These are phyloP conservation scores for Moxostoma hubbsi DNA, from an alignment of 2,797 vertebrate genomes.

Conservation along the genomic window DNA sequence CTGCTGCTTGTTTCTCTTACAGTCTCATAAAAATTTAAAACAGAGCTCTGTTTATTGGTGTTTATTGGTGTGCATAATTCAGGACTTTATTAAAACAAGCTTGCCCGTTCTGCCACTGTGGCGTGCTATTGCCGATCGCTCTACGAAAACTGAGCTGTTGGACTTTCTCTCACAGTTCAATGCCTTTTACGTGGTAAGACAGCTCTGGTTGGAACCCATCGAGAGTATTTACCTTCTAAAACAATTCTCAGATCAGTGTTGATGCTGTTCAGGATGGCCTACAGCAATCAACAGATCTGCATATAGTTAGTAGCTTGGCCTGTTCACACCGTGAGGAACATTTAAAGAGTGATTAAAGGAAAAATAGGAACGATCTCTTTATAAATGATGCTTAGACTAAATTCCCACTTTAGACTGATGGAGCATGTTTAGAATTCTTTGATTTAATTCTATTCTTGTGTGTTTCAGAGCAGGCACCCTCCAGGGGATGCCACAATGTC, in stretches of 20 bases:
- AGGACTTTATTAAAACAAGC: slow-evolving; percentile 70
- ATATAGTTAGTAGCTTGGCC: slow-evolving; percentile 4
- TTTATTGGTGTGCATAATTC: slow-evolving; percentile 70
- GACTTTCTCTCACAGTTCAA: background rate
- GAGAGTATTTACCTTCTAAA: slow-evolving; percentile 27
- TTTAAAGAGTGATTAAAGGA: slow-evolving; percentile 35
- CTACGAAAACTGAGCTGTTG: slow-evolving; percentile 28
- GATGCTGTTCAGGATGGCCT: slow-evolving; percentile 8
- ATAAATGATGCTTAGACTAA: slow-evolving; percentile 31
- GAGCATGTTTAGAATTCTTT: slow-evolving; percentile 27
- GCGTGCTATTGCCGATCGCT: slow-evolving; percentile 12
- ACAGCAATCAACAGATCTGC: slow-evolving; percentile 29
- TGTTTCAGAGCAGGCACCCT: slow-evolving; percentile 8
- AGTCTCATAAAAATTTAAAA: slow-evolving; percentile 69
- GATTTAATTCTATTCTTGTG: slow-evolving; percentile 23
- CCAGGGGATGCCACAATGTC: background rate
- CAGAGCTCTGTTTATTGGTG: slow-evolving; percentile 64
- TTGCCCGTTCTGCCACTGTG: slow-evolving; percentile 34
- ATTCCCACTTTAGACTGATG: slow-evolving; percentile 27
- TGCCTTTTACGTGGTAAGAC: background rate
- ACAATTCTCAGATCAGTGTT: slow-evolving; percentile 22
- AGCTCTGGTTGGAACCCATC: background rate
- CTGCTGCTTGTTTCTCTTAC: slow-evolving; percentile 40
- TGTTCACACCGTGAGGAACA: slow-evolving; percentile 27
- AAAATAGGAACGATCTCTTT: slow-evolving; percentile 25